Conservation (phyloP, 2,113 vertebrate species). For the Ceyx cyanopectus region DNA sequence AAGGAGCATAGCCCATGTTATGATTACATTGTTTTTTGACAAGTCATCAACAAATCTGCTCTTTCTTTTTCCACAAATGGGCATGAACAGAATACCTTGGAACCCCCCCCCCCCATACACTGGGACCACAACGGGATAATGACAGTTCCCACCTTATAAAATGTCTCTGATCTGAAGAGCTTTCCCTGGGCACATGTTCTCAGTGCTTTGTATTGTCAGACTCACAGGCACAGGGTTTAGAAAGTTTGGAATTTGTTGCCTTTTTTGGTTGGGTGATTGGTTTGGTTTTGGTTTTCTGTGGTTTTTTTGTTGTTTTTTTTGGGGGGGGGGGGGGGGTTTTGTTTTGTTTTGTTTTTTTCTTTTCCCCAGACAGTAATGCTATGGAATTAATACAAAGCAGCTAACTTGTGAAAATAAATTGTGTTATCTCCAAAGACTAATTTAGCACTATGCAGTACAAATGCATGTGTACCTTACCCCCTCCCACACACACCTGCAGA, state of each 20-base stretch:
- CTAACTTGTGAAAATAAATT: background rate
- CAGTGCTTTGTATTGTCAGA: background rate
- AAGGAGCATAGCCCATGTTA: background rate
- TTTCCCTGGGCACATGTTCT: background rate
- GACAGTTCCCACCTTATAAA: background rate
- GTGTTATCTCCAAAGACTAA: constrained; percentile 6
- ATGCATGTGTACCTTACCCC: background rate
- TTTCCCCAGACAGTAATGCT: background rate
- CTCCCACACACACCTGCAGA: constrained; percentile 37
- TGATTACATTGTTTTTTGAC: background rate
- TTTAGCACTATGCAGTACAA: background rate
- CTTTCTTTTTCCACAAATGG: background rate
- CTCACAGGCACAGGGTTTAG: background rate
- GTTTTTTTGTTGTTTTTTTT: too few species aligned
- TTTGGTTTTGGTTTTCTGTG: too few species aligned
- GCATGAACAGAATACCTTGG: background rate
- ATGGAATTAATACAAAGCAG: background rate
- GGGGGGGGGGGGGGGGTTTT: too few species aligned
- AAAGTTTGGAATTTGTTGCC: background rate
- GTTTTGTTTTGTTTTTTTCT: too few species aligned
- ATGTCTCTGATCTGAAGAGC: background rate
- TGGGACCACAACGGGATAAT: background rate
- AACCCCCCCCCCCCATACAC: background rate
- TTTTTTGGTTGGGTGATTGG: too few species aligned
- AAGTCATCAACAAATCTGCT: background rate